These are phyloP conservation scores for Epinotia nisella DNA, from an alignment of 2,888 invertebrate species.

Conservation along the genomic window DNA sequence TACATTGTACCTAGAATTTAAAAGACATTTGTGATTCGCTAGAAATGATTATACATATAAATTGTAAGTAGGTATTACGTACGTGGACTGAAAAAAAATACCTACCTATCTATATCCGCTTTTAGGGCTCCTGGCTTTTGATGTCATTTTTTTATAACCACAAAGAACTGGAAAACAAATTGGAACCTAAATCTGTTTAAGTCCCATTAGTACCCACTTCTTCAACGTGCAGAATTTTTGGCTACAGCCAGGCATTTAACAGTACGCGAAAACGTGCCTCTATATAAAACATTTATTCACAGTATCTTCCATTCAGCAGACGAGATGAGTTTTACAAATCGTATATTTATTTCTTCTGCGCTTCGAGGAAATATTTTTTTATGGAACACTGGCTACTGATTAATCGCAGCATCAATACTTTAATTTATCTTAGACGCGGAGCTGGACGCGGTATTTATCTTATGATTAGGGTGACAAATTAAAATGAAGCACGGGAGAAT, in stretches of 20 bases:
- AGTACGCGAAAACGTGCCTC: background rate
- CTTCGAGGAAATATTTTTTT: constrained; percentile 32
- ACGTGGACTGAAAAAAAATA: no score
- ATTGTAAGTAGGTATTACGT: no score
- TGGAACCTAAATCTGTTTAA: no score
- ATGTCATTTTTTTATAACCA: no score
- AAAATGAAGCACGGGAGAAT: constrained; percentile 9
- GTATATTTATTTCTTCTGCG: constrained; percentile 17
- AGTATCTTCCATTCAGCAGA: background rate
- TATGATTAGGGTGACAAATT: constrained; percentile 40
- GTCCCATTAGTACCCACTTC: no score
- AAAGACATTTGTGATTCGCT: no score
- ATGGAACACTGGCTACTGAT: constrained; percentile 25
- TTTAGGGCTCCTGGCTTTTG: no score
- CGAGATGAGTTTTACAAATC: constrained; percentile 5
- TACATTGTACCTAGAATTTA: no score
- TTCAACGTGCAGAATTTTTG: background rate
- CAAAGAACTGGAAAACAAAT: no score
- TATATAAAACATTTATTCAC: background rate
- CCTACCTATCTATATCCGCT: no score
- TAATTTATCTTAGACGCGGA: constrained; percentile 41
- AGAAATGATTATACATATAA: no score
- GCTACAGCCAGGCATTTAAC: background rate
- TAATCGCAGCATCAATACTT: constrained; percentile 43
- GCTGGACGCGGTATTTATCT: constrained; percentile 33